Percentiles rank a stretch among this genome's conserved stretches.
Conservation (phyloP, 2,113 vertebrate species). For the Solea senegalensis region DNA sequence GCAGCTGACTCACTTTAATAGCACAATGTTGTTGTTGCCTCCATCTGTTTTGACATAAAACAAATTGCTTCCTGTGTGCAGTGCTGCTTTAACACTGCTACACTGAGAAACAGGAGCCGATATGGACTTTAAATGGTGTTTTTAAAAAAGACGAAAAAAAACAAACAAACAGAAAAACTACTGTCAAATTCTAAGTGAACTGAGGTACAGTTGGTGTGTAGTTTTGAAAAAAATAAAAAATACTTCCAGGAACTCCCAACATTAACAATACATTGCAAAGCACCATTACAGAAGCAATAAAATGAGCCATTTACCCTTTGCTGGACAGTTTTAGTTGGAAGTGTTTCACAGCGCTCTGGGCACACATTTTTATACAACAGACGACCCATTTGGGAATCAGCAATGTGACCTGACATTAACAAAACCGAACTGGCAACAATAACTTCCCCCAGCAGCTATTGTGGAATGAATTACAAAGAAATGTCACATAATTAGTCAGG, state of each 20-base stretch:
- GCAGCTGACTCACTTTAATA: no score
- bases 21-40: no score
- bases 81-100: no score
- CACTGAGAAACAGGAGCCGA: no score
- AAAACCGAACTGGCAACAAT: conserved; percentile 41
- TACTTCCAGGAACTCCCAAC: neutral
- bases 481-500: conserved; percentile 30
- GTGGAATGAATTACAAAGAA: conserved; percentile 41
- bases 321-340: conserved; percentile 40
- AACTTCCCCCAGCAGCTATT: conserved; percentile 37
- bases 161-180: no score
- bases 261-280: conserved; percentile 20
- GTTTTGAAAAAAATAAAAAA: neutral
- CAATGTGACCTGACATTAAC: conserved; percentile 58
- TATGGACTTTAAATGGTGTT: no score
- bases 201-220: no score
- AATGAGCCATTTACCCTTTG: conserved; percentile 46
- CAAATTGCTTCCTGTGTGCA: no score
- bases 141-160: no score
- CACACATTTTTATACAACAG: conserved; percentile 46
- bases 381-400: conserved; percentile 47
- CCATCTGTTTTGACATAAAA: no score
- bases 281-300: conserved; percentile 41
- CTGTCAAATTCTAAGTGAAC: no score
- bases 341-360: conserved; percentile 42